These are phyloP conservation scores for Corbicula japonica DNA, from an alignment of 2,888 invertebrate species.

Conservation along the genomic window DNA sequence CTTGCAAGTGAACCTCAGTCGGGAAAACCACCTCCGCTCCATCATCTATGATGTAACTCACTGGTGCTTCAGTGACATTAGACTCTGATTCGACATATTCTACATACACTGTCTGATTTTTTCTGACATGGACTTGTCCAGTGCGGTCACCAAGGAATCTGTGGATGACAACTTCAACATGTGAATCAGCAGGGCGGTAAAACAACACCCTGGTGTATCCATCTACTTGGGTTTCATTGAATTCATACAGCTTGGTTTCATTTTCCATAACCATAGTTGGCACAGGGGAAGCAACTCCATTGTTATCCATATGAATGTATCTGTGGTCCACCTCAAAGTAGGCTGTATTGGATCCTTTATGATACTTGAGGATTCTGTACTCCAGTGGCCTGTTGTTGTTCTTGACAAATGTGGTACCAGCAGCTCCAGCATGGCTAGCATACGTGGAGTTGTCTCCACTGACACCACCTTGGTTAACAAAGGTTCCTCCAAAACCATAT, in stretches of 20 bases:
- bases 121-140: slow-evolving; percentile 76
- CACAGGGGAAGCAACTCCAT: slow-evolving; percentile 69
- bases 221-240: slow-evolving; percentile 78
- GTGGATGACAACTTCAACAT: slow-evolving; percentile 71
- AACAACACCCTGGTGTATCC: slow-evolving; percentile 73
- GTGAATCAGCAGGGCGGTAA: slow-evolving; percentile 65
- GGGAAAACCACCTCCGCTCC: slow-evolving; percentile 76
- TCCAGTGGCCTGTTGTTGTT: slow-evolving; percentile 77
- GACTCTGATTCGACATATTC: slow-evolving; percentile 77
- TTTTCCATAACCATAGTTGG: slow-evolving; percentile 77
- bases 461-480: slow-evolving; percentile 71
- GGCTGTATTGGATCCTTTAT: slow-evolving; percentile 64
- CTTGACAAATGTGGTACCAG: slow-evolving; percentile 79
- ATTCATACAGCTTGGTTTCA: slow-evolving; percentile 70
- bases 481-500: slow-evolving; percentile 76
- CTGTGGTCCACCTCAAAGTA: slow-evolving; percentile 76
- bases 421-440: slow-evolving; percentile 72
- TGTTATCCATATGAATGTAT: slow-evolving; percentile 78
- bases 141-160: slow-evolving; percentile 76
- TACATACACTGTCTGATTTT: slow-evolving; percentile 68
- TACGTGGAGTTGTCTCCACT: slow-evolving; percentile 57
- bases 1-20: slow-evolving; percentile 79
- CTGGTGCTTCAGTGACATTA: slow-evolving; percentile 80
- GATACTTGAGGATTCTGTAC: slow-evolving; percentile 78
- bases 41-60: slow-evolving; percentile 77